Conservation (phyloP, 2,113 vertebrate genomes). For the Pluvialis apricaria region DNA sequence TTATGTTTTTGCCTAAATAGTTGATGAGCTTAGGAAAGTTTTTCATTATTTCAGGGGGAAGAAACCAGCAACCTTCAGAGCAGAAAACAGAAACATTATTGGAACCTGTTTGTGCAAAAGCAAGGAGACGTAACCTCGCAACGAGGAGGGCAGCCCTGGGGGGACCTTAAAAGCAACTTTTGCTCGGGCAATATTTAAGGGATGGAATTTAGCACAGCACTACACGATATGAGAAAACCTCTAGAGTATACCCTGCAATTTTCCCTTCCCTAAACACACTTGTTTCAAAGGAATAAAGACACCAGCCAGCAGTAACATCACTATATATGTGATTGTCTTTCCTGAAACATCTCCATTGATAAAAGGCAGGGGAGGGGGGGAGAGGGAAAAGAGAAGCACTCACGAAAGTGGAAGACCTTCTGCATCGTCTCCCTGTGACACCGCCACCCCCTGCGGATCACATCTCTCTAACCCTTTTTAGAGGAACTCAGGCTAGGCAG, state of each 20-base stretch:
- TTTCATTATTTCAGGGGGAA: background rate
- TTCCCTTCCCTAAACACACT: background rate
- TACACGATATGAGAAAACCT: background rate
- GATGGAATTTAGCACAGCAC: background rate
- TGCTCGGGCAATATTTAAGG: background rate
- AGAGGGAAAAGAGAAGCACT: background rate
- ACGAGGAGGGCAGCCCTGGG: background rate
- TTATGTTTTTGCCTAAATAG: background rate
- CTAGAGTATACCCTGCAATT: background rate
- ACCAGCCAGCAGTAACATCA: background rate
- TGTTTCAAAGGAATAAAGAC: background rate
- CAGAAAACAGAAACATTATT: background rate
- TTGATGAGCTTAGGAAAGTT: background rate
- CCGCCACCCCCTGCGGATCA: background rate
- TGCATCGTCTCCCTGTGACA: background rate
- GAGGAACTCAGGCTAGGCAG: background rate
- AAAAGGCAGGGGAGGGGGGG: background rate
- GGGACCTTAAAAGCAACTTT: background rate
- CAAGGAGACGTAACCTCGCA: rapidly evolving
- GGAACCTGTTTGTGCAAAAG: background rate
- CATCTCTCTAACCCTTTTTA: background rate
- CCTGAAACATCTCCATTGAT: background rate
- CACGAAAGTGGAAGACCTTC: background rate
- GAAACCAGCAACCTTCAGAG: background rate
- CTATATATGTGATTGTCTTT: background rate